Base-by-base conservation (phyloP, 2,113 vertebrate genomes). In the Hoplias malabaricus region DNA sequence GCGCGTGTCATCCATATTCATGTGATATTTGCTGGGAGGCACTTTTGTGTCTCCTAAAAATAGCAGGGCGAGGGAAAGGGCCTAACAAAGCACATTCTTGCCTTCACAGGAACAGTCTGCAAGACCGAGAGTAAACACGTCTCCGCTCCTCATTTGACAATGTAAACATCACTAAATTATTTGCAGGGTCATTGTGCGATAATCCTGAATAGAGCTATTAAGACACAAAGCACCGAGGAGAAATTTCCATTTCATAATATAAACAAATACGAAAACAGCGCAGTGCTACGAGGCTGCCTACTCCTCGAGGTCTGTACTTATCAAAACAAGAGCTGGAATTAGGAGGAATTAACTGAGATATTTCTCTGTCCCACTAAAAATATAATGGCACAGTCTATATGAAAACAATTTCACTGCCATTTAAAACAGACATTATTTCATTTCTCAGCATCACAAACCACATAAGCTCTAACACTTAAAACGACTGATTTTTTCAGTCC, bases 11-110 rank as follows among this genome's bases (percentile, higher is more conserved):
- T 93, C 89, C 90, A 93, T 93, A 93, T 93, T 93, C 92, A 92
- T 93, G 91, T 83, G 86, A 86, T 89, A 88, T 91, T 90, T 89
- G 90, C 92, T 84, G 75, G 83, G 86, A 93, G 92, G 92, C 90
- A 92, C 87, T 86, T 88, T 86, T 87, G 88, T 90, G 85, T 91
- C 87, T 88, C 86, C 92, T 93, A 93, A 92, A 92, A 92, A 93
- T 93, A 93, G 92, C 87, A 78, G 78, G 81, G 82, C 83, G 88
- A 90, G 88, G 89, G 86, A 91, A 90, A 91, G 86, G 87, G 86
- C 85, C 86, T 88, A 84, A 81, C 88, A 84, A 78, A 87, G 84
- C 84, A 86, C 83, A 84, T 88, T 83, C 83, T 80, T 87, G 88
- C 81, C 86, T 90, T 87, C 83, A 84, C 72, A 71, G 86, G 81